phyloP scores from a whole-genome alignment of 2,797 vertebrate species.

The Poecilia wingei region DNA sequence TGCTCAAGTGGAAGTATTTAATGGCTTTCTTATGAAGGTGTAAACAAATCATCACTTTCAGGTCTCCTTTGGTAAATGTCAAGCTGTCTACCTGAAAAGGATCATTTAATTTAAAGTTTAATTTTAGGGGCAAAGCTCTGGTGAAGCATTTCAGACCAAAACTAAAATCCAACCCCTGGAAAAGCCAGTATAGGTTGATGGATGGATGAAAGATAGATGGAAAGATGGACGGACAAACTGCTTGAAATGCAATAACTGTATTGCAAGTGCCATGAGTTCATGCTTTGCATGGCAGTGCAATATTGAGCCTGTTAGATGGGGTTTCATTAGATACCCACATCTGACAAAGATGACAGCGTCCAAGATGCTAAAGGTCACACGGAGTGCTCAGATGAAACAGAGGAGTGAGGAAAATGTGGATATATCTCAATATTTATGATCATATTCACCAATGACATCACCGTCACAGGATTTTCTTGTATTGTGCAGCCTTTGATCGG shows the following conservation, averaged over 20 bases:
- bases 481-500: background rate
- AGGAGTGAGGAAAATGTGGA: background rate
- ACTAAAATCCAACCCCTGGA: background rate
- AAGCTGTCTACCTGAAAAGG: background rate
- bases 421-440: background rate
- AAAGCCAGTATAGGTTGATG: background rate
- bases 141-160: background rate
- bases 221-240: background rate
- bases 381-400: background rate
- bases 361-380: background rate
- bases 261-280: background rate
- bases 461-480: background rate
- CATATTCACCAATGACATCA: background rate
- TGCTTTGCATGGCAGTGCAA: background rate
- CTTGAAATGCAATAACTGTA: background rate
- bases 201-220: background rate
- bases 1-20: background rate
- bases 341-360: background rate
- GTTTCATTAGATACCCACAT: background rate
- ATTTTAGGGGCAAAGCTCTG: background rate
- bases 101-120: background rate
- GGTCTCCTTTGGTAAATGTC: constrained; percentile 7
- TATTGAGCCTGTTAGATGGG: background rate
- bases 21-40: accelerated
- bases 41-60: constrained; percentile 3